Conservation (phyloP, 2,113 vertebrate species). For the Eolophus roseicapilla region DNA sequence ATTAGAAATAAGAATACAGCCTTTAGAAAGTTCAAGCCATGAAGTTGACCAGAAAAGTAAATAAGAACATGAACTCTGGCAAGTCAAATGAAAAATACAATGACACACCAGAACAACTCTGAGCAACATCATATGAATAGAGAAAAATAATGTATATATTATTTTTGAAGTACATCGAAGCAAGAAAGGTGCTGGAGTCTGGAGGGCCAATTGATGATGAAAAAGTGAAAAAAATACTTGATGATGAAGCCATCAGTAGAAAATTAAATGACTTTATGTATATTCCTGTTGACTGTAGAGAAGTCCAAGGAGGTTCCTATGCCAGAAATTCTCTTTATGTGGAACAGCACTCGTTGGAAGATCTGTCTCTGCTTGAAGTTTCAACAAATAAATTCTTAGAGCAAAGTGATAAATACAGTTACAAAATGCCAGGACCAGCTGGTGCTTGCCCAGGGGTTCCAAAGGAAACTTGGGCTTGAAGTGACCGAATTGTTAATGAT, state of each 20-base stretch:
- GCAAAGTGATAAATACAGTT: constrained; percentile 4
- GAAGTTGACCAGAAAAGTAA: constrained; percentile 30
- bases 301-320: not conserved
- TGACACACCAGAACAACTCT: not conserved
- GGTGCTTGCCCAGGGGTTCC: constrained; percentile 15
- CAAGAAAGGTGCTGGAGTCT: not conserved
- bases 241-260: not conserved
- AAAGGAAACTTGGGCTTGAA: not conserved
- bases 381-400: constrained; percentile 10
- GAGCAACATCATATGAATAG: not conserved
- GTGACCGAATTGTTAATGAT: not conserved
- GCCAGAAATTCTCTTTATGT: not conserved
- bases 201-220: not conserved
- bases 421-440: constrained; percentile 15
- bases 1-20: constrained; percentile 27
- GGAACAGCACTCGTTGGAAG: not conserved
- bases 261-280: not conserved
- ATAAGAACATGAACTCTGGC: not conserved
- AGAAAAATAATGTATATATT: not conserved
- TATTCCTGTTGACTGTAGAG: not conserved
- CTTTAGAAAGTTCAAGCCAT: constrained; percentile 28
- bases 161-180: not conserved
- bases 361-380: not conserved
- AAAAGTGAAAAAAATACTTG: constrained; percentile 1
- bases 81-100: constrained; percentile 1